Conservation (phyloP, 2,888 invertebrate species). For the Sphaeridia pumilis region DNA sequence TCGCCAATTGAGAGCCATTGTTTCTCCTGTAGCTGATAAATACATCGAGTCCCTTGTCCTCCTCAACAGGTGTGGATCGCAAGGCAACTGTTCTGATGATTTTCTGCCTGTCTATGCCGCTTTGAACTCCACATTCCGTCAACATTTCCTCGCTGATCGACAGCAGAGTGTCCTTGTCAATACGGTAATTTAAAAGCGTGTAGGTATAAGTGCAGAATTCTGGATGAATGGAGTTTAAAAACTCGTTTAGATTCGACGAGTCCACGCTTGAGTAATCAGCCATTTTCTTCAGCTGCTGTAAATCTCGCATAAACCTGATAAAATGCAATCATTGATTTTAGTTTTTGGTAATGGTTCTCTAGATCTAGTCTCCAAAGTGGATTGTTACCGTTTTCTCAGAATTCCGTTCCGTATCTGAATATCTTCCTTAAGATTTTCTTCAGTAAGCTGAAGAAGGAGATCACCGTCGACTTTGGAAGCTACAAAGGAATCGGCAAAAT, state of each 20-base stretch:
- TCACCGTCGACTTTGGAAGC: slow-evolving; percentile 95
- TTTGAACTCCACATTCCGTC: slow-evolving; percentile 78
- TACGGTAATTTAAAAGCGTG: slow-evolving; percentile 87
- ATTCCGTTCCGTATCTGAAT: slow-evolving; percentile 89
- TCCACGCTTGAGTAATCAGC: slow-evolving; percentile 94
- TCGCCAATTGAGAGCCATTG: slow-evolving; percentile 90
- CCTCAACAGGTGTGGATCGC: slow-evolving; percentile 51
- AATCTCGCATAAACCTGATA: slow-evolving; percentile 81
- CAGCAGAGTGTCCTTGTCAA: slow-evolving; percentile 73
- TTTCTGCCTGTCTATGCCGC: slow-evolving; percentile 85
- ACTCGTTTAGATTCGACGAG: slow-evolving; percentile 74
- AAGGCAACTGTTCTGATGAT: slow-evolving; percentile 84
- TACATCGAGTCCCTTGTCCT: slow-evolving; percentile 85
- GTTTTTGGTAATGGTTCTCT: not conserved
- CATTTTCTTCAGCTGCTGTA: slow-evolving; percentile 85
- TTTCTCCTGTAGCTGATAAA: slow-evolving; percentile 96
- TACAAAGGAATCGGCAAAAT: slow-evolving; percentile 69
- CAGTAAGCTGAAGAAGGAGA: slow-evolving; percentile 77
- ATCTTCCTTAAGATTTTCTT: slow-evolving; percentile 82
- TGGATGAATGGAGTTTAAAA: slow-evolving; percentile 67
- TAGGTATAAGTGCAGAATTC: slow-evolving; percentile 96
- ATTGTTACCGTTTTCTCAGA: slow-evolving; percentile 63
- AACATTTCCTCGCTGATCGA: slow-evolving; percentile 64
- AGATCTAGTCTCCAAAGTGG: too few relatives aligned
- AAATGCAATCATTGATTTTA: not conserved